Base-by-base conservation (phyloP, 2,113 vertebrate genomes). In the Lipophrys pholis region DNA sequence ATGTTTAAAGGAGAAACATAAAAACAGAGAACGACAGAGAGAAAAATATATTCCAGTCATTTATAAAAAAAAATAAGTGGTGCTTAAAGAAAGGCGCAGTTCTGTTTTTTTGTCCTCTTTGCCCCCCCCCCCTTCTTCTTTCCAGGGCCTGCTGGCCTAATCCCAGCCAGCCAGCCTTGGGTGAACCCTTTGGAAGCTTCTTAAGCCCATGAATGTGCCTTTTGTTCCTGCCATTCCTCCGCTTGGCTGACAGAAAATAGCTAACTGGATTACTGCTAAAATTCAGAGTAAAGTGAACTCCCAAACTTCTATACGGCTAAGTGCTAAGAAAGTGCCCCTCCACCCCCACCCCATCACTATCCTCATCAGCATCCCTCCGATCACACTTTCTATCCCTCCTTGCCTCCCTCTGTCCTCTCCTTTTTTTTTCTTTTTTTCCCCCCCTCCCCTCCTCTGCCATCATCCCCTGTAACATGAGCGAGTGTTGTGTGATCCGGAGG, bases 161-260 rank as follows among this genome's bases (percentile, higher is more conserved):
- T 93, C 93, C 92, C 87, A 85, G 85, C 90, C 87, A 92, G 92
- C 93, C 91, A 92, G 92, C 91, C 91, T 92, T 93, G 87, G 93
- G 92, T 93, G 93, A 94, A 93, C 89, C 90, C 92, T 94, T 92
- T 94, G 91, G 92, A 92, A 93, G 93, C 92, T 94, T 93, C 93
- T 93, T 94, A 94, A 94, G 86, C 92, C 90, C 89, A 93, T 94
- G 92, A 94, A 94, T 94, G 93, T 93, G 87, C 89, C 92, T 94
- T 94, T 93, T 94, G 93, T 94, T 93, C 91, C 85, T 90, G 88
- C 92, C 90, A 90, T 93, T 94, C 93, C 93, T 93, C 90, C 92
- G 92, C 93, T 94, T 95, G 93, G 93, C 92, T 94, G 93, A 92
- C 93, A 92, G 92, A 94, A 95, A 94, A 94, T 94, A 94, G 93